Evolutionary conservation across 2,113 vertebrate genomes (phyloP).

Genomic region (Leptodactylus fuscus): DNA sequence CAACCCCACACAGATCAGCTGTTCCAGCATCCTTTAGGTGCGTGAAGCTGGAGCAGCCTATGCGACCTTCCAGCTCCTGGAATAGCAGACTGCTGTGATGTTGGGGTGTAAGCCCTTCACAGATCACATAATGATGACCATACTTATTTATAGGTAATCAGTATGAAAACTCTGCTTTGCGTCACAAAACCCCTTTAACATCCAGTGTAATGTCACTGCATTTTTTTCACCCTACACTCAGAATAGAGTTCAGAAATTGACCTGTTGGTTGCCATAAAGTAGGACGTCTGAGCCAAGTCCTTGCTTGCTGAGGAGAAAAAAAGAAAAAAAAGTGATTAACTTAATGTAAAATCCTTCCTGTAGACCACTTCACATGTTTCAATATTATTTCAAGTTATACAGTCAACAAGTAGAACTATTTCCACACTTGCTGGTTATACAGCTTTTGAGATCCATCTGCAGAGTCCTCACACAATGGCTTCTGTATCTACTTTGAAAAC

Average conservation of each 20-base stretch:
- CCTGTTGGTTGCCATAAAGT: slow-evolving; percentile 99
- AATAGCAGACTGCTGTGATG: no score
- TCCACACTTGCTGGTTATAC: neutral
- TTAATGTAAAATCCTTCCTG: neutral
- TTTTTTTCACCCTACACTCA: neutral
- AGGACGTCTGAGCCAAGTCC: slow-evolving; percentile 96
- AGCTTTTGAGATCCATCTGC: neutral
- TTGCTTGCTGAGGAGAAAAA: slow-evolving; percentile 89
- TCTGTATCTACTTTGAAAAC: neutral
- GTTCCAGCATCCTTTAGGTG: no score
- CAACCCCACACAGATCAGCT: no score
- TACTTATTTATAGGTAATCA: no score
- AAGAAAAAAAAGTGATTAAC: neutral
- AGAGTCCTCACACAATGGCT: neutral
- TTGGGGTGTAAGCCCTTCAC: no score
- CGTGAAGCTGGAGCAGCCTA: no score
- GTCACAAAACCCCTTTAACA: no score
- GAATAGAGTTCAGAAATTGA: slow-evolving; percentile 70
- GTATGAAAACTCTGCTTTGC: no score
- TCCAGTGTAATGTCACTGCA: no score
- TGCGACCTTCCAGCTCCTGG: no score
- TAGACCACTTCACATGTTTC: neutral
- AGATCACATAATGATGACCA: no score
- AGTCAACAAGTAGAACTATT: neutral
- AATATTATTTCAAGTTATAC: neutral